Base-by-base conservation (phyloP, 2,797 vertebrate genomes). In the Megaceryle alcyon region DNA sequence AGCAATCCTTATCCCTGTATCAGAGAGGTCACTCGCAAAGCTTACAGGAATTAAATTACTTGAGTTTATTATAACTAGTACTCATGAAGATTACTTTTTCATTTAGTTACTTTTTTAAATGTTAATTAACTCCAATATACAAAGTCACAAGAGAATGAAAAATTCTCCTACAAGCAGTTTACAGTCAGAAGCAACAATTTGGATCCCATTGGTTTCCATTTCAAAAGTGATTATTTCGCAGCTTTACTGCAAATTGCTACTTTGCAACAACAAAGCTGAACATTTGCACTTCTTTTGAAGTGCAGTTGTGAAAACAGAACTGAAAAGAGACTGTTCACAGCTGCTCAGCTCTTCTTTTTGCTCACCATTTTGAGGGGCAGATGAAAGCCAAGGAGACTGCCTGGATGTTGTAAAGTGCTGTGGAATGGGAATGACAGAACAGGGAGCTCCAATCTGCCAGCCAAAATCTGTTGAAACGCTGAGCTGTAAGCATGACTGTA, bases 161-260 rank as follows among this genome's bases (percentile, higher is more conserved):
- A 78, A 68, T 28, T 77, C 82, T 95, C 87, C 14, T n/a, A n/a
- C 68, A 90, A 75, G 69, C 20, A 8, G 41, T 88, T 66, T 78
- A 69, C 76, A 71, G 41, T 22, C 31, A 22, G 80, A 90, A 54
- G 25, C 70, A 81, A 54, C 65, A 23, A 25, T 81, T 31, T 75
- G 82, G 65, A 81, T 54, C 65, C 69, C 61, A 46, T 1, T 37
- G 61, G 76, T 64, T 92, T 86, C 76, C 26, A 2, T 78, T 90
- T 68, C 68, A 54, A 25, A 88, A 78, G 76, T 65, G 57, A 95
- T 92, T 88, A 81, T 77, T 87, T 79, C 78, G 48, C 31, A 83
- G 44, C 20, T 94, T 92, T 91, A 83, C 66, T 57, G 87, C 31
- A 80, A 88, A 94, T 78, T 78, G 69, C 49, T 88, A 26, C 64